These are phyloP conservation scores for Tangara arthus DNA, from an alignment of 2,797 vertebrate genomes.

Conservation along the genomic window DNA sequence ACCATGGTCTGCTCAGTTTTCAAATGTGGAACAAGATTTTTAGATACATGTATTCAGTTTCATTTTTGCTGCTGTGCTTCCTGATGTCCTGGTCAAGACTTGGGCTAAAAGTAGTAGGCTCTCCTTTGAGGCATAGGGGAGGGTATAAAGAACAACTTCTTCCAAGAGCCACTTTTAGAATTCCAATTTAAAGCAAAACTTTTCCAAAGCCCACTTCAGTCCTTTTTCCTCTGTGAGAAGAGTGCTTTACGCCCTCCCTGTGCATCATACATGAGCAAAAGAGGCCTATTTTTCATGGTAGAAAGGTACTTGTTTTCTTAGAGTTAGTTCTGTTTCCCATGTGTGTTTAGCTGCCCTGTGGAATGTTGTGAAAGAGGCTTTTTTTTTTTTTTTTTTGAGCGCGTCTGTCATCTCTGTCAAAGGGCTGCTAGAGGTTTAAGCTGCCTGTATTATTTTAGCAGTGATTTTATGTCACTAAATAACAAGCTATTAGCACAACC, in stretches of 20 bases:
- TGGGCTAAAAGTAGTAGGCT: background rate
- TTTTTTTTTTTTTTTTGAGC: background rate
- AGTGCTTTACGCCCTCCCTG: background rate
- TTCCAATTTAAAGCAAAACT: background rate
- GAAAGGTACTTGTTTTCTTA: background rate
- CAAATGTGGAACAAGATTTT: background rate
- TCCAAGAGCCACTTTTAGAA: background rate
- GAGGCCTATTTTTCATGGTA: background rate
- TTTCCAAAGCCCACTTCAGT: background rate
- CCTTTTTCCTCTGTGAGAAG: background rate
- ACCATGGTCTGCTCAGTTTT: background rate
- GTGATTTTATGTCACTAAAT: slow-evolving; percentile 39
- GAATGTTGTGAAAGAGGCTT: background rate
- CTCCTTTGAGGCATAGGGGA: background rate
- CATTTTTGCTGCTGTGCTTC: background rate
- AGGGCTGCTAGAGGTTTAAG: background rate
- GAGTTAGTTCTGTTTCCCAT: background rate
- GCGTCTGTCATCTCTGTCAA: background rate
- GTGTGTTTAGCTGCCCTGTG: background rate
- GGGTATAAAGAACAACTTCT: background rate
- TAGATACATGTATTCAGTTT: background rate
- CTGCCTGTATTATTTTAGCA: slow-evolving; percentile 1
- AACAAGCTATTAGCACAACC: slow-evolving; percentile 27
- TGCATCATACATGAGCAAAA: background rate
- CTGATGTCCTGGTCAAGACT: background rate